Base-by-base conservation (phyloP, 2,888 invertebrate genomes). In the Trisateles emortualis region DNA sequence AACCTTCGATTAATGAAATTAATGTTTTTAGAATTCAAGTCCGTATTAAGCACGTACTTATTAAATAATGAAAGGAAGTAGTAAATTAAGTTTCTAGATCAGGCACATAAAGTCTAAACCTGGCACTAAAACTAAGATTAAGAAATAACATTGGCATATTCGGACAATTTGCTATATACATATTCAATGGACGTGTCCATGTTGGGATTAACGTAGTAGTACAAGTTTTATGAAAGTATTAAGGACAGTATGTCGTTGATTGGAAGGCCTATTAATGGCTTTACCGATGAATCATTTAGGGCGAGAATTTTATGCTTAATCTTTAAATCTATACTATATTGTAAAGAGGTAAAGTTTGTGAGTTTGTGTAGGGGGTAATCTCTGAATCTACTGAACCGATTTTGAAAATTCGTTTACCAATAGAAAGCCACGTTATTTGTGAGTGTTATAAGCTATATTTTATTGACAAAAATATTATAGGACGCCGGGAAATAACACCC, bases 131-230 rank as follows among this genome's bases (percentile, higher is more conserved):
- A 47, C 43, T 41, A 14, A 16, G 61, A 67, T 72, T 72, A 71
- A 65, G 69, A 67, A 75, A 74, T 74, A 67, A 64, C 64, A 44
- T 59, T 50, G 51, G 59, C 50, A 59, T 65, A 69, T 52, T 54
- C 59, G 47, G 53, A 44, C 61, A 64, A 65, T 69, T 66, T 62
- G 59, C 44, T 45, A 22, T 50, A 68, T 72, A 73, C 63, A 74
- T 76, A 77, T 72, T 76, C 69, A 74, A 64, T 61, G 45, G 45
- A 42, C 46, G 10, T 50, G 42, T 14, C 62, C 67, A 44, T 65
- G 62, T 57, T 39, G 59, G 63, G 55, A 19, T 51, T n/a, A 32
- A 44, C 41, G 39, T 29, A 50, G 38, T 38, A 22, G 50, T 52
- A 49, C 55, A 36, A 53, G 48, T 56, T 52, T 33, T 46, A 44